Conservation (phyloP, 2,113 vertebrate species). For the Empidonax traillii region DNA sequence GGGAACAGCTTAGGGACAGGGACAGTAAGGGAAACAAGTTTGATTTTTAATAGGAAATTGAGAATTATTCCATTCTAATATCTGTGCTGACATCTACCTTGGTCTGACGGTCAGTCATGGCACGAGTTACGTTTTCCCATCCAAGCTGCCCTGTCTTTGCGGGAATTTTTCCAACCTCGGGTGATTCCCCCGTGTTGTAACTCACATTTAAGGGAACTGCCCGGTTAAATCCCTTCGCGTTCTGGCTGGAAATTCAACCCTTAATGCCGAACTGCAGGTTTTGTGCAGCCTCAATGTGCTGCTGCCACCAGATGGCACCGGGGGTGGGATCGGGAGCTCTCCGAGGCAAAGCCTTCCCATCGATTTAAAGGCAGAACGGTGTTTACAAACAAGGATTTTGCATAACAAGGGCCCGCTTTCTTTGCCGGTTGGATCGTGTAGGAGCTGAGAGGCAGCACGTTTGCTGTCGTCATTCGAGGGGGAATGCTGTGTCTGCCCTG, state of each 20-base stretch:
- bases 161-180: neutral
- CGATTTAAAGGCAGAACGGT: neutral
- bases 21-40: neutral
- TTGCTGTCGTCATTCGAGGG: neutral
- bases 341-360: neutral
- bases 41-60: neutral
- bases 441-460: neutral
- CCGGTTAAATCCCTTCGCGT: neutral
- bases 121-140: neutral
- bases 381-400: conserved; percentile 46
- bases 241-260: neutral
- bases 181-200: neutral
- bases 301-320: conserved; percentile 63
- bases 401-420: neutral
- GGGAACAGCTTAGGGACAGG: neutral
- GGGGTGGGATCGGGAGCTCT: neutral
- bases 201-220: neutral
- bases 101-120: neutral
- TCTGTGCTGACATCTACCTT: neutral
- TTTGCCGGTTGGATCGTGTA: neutral
- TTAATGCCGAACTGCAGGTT: neutral
- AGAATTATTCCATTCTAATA: neutral
- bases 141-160: neutral
- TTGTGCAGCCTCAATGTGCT: neutral
- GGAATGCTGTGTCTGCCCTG: neutral